A percentile compares a stretch with the other conserved stretches of the same genome.
Evolutionary conservation across 2,888 invertebrate species (phyloP).

Genomic region (Gari tellinella): DNA sequence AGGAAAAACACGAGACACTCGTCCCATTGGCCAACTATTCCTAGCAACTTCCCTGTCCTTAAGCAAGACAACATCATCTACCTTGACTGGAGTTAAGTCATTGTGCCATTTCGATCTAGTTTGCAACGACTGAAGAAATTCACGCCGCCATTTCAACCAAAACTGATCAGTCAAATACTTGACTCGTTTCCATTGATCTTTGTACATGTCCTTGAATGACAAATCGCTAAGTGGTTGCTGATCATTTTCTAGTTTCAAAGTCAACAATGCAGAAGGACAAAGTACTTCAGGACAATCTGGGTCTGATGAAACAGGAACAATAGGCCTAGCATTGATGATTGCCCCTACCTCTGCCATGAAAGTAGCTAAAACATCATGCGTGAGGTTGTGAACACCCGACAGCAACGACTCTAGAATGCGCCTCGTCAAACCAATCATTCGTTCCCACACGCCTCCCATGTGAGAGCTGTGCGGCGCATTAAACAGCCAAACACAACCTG

Average conservation of each 20-base stretch:
- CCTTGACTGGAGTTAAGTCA: conserved; percentile 3
- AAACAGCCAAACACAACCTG: conserved; percentile 46
- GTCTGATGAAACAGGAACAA: conserved; percentile 46
- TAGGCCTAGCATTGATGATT: conserved; percentile 45
- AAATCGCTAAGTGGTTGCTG: background rate
- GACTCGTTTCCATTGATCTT: conserved; percentile 49
- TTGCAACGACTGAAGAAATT: conserved; percentile 38
- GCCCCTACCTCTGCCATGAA: conserved; percentile 55
- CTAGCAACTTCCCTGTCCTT: conserved; percentile 29
- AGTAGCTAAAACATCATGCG: conserved; percentile 54
- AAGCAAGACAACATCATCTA: conserved; percentile 39
- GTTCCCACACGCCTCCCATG: conserved; percentile 54
- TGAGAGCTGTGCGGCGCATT: conserved; percentile 56
- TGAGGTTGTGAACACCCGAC: conserved; percentile 14
- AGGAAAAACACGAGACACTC: conserved; percentile 25
- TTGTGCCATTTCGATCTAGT: conserved; percentile 14
- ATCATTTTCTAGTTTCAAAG: conserved; percentile 24
- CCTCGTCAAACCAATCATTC: conserved; percentile 49
- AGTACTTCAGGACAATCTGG: conserved; percentile 40
- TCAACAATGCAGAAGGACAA: conserved; percentile 45
- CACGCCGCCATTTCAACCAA: conserved; percentile 44
- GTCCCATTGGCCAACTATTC: conserved; percentile 46
- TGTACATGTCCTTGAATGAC: conserved; percentile 34
- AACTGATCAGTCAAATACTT: conserved; percentile 47
- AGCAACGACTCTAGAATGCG: conserved; percentile 54